Evolutionary conservation across 2,888 invertebrate genomes (phyloP).

Genomic region (Cryptus armator): DNA sequence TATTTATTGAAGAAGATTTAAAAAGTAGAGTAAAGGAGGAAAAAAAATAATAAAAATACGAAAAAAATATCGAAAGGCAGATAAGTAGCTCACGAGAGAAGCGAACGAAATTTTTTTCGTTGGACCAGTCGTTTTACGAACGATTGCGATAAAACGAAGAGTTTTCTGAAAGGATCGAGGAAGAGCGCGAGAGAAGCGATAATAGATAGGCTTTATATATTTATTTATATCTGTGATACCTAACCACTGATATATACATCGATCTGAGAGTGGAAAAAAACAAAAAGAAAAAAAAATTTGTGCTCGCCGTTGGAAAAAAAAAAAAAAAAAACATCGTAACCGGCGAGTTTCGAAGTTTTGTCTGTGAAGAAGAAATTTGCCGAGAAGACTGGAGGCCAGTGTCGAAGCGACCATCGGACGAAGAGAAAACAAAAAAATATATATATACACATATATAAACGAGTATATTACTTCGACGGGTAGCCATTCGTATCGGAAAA

Average conservation of each 20-base stretch:
- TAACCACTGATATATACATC: constrained; percentile 82
- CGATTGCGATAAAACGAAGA: constrained; percentile 7
- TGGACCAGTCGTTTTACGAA: constrained; percentile 1
- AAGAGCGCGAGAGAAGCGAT: constrained; percentile 52
- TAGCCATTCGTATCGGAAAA: constrained; percentile 43
- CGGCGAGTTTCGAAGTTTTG: constrained; percentile 15
- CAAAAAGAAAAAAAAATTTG: constrained; percentile 54
- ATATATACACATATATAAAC: neutral
- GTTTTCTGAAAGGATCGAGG: constrained; percentile 1
- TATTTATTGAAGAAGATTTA: constrained; percentile 81
- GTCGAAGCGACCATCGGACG: neutral
- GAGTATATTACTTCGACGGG: constrained; percentile 25
- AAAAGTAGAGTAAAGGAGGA: constrained; percentile 67
- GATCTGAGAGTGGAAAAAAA: constrained; percentile 68
- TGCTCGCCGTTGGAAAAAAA: constrained; percentile 57
- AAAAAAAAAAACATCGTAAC: constrained; percentile 29
- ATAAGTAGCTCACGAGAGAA: constrained; percentile 27
- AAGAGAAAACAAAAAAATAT: constrained; percentile 11
- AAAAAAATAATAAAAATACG: constrained; percentile 31
- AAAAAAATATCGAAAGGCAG: constrained; percentile 20
- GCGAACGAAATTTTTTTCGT: constrained; percentile 4
- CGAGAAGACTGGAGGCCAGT: constrained; percentile 35
- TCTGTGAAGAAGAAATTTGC: constrained; percentile 23
- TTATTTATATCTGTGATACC: constrained; percentile 85
- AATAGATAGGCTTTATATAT: constrained; percentile 83